These are phyloP conservation scores for Cherax quadricarinatus DNA, from an alignment of 1,140 invertebrate species.

Conservation along the genomic window DNA sequence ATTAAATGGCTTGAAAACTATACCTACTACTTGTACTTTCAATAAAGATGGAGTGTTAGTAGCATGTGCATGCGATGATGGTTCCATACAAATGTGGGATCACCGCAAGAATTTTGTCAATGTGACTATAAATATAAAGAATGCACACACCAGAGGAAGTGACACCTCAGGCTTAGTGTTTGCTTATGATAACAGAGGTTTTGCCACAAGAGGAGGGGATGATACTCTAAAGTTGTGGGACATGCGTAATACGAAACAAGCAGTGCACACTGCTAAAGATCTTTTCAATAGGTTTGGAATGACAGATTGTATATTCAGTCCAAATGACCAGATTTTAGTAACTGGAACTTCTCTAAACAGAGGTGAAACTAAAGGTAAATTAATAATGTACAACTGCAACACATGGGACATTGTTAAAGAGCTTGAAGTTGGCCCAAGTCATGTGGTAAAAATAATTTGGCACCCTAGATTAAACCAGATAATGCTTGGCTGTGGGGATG, in stretches of 20 bases:
- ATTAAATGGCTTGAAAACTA: slow-evolving; percentile 91
- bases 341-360: slow-evolving; percentile 91
- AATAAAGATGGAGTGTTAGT: slow-evolving; percentile 92
- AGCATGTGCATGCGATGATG: slow-evolving; percentile 94
- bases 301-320: slow-evolving; percentile 96
- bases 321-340: slow-evolving; percentile 91
- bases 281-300: slow-evolving; percentile 90
- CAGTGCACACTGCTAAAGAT: slow-evolving; percentile 83
- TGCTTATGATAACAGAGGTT: slow-evolving; percentile 89
- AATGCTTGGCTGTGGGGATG: slow-evolving; percentile 94
- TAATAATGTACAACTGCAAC: slow-evolving; percentile 89
- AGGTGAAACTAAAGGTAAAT: slow-evolving; percentile 83
- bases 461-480: slow-evolving; percentile 98
- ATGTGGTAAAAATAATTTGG: slow-evolving; percentile 93
- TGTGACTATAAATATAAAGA: slow-evolving; percentile 85
- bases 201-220: slow-evolving; percentile 92
- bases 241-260: slow-evolving; percentile 88
- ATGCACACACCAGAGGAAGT: slow-evolving; percentile 87
- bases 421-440: slow-evolving; percentile 85
- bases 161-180: slow-evolving; percentile 92
- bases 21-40: slow-evolving; percentile 90
- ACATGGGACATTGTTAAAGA: slow-evolving; percentile 87
- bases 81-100: slow-evolving; percentile 99
- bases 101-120: slow-evolving; percentile 84
- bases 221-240: slow-evolving; percentile 98